These are phyloP conservation scores for Phalacrocorax pelagicus DNA, from an alignment of 2,113 vertebrate species.

Conservation along the genomic window DNA sequence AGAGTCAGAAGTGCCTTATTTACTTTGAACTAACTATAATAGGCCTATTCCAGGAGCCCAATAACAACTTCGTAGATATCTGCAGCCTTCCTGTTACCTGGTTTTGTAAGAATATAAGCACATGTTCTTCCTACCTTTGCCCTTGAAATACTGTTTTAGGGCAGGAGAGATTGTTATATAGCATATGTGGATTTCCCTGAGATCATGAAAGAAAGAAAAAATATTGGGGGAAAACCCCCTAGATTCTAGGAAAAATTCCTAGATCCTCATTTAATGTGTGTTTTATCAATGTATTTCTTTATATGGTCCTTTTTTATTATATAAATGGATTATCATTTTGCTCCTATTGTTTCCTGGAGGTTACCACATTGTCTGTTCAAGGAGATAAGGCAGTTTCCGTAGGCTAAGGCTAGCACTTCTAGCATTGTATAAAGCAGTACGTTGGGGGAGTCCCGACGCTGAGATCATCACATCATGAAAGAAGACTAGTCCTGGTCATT, in stretches of 20 bases:
- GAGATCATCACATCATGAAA: background rate
- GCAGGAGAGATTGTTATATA: background rate
- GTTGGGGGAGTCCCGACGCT: background rate
- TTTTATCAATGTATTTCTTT: background rate
- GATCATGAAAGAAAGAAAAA: background rate
- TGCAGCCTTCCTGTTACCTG: background rate
- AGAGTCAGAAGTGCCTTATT: background rate
- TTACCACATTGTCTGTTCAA: background rate
- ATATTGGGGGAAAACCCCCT: background rate
- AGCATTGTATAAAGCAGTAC: conserved; percentile 6
- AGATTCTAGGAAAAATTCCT: background rate
- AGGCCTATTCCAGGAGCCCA: background rate
- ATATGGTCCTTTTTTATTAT: background rate
- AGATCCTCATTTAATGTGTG: background rate
- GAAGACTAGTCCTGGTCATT: conserved; percentile 4
- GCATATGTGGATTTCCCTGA: background rate
- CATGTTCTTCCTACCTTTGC: background rate
- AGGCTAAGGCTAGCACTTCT: background rate
- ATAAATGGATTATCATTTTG: background rate
- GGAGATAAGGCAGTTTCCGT: conserved; percentile 22
- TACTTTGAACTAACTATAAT: background rate
- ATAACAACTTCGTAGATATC: background rate
- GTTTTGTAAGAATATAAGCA: background rate
- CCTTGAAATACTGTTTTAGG: background rate
- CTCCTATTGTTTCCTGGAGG: background rate